These are phyloP conservation scores for Xyliphius kryptos DNA, from an alignment of 2,113 vertebrate species.

Conservation along the genomic window DNA sequence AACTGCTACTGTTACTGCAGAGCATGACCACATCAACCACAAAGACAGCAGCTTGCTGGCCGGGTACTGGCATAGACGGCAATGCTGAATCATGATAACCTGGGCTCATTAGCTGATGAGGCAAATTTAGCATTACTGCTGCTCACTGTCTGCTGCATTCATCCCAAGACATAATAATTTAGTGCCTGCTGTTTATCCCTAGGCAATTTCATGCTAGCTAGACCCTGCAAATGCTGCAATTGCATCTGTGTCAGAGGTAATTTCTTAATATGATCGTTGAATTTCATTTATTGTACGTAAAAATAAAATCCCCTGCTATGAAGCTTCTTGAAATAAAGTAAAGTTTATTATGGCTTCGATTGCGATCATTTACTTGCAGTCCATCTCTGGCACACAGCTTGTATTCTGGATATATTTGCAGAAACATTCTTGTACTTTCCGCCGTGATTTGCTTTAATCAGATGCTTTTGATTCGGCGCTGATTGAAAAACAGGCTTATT, in stretches of 20 bases:
- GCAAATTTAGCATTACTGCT: constrained; percentile 22
- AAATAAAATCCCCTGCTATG: no score
- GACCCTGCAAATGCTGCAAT: background rate
- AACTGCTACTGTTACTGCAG: no score
- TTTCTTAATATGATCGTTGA: no score
- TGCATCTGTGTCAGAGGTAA: no score
- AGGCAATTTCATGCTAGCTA: constrained; percentile 13
- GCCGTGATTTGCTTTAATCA: constrained; percentile 2
- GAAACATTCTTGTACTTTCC: background rate
- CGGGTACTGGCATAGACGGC: constrained; percentile 6
- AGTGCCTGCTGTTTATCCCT: constrained; percentile 22
- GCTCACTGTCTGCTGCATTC: constrained; percentile 19
- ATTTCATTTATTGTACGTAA: no score
- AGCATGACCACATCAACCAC: background rate
- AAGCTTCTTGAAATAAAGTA: no score
- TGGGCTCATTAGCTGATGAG: constrained; percentile 15
- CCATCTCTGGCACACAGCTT: background rate
- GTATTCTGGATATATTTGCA: background rate
- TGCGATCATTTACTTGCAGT: background rate
- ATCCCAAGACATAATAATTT: constrained; percentile 24
- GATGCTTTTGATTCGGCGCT: constrained; percentile 19
- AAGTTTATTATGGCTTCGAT: no score
- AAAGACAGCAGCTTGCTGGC: constrained; percentile 8
- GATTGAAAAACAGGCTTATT: constrained; percentile 27
- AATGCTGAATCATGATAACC: constrained; percentile 27